Evolutionary conservation across 2,113 vertebrate species (phyloP), one percentile per base, ranked within the genome.

Genomic region (Tringa solitaria): DNA sequence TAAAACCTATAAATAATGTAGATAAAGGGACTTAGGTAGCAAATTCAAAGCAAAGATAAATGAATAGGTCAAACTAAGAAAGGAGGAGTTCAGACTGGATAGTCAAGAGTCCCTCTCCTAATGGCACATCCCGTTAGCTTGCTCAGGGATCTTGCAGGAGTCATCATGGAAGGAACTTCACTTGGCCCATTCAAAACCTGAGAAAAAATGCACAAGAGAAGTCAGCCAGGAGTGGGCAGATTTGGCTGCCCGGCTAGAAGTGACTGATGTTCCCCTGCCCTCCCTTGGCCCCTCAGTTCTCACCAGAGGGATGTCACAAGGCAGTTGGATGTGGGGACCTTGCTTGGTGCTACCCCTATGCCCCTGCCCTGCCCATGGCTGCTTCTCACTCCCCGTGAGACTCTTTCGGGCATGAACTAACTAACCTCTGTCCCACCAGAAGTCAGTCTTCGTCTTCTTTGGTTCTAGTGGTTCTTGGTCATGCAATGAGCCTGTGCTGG

Each of bases 251-350:
- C 43, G 53, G 32, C 4, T 80, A 37, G 48, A 79, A 59, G 43
- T 27, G 45, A 43, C 32, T n/a, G 48, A 12, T 43, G 19, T 28
- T 10, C 21, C 11, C 26, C 7, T 39, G 39, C 33, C 8, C 43
- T 54, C 70, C 35, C 22, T 74, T 0, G 6, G 41, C n/a, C 59
- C 23, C 63, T 64, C 64, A n/a, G 26, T 24, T 60, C 39, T 87
- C 1, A 1, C 8, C 80, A 65, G 60, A 46, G 35, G 11, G n/a
- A 17, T 0, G 2, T 48, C 60, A 54, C 24, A 59, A 59, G 21
- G 32, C 50, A 54, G 33, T 7, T 26, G 23, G 35, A 4, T 26
- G 41, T 3, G 2, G 24, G 45, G 32, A 43, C 19, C 14, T 22
- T 23, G 8, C 18, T 0, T 6, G 2, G 32, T 37, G 32, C 76